A percentile compares a stretch with the other conserved stretches of the same genome.
Evolutionary conservation across 2,113 vertebrate species (phyloP).

Genomic region (Vulpes vulpes): DNA sequence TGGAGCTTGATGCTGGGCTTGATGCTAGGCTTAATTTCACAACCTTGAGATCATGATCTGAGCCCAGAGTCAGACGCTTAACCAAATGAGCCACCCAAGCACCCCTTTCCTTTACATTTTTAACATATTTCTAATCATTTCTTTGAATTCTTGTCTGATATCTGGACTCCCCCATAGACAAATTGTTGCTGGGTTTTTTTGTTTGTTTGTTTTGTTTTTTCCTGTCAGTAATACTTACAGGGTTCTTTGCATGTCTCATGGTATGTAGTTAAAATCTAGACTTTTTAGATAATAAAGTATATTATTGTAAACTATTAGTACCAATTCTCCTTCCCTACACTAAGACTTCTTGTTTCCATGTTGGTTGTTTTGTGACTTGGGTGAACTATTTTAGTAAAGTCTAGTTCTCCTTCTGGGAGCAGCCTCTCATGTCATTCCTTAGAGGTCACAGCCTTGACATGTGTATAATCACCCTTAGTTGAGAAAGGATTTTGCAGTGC

Average conservation of each 20-base stretch:
- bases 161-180: background rate
- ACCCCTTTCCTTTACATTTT: background rate
- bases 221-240: background rate
- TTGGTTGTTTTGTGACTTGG: background rate
- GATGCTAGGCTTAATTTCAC: too few species aligned
- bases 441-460: background rate
- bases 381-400: background rate
- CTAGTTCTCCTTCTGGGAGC: background rate
- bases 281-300: background rate
- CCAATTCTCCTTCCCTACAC: too few species aligned
- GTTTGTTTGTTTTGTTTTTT: background rate
- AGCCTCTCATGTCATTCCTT: background rate
- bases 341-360: background rate
- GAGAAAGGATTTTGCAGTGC: background rate
- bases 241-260: background rate
- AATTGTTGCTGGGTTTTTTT: too few species aligned
- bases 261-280: background rate
- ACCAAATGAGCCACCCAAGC: too few species aligned
- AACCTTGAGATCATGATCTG: too few species aligned
- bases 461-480: background rate
- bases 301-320: background rate
- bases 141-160: background rate
- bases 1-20: too few species aligned
- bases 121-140: background rate
- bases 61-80: too few species aligned